phyloP scores from a whole-genome alignment of 1,140 invertebrate genomes.

The Halictus rubicundus region DNA sequence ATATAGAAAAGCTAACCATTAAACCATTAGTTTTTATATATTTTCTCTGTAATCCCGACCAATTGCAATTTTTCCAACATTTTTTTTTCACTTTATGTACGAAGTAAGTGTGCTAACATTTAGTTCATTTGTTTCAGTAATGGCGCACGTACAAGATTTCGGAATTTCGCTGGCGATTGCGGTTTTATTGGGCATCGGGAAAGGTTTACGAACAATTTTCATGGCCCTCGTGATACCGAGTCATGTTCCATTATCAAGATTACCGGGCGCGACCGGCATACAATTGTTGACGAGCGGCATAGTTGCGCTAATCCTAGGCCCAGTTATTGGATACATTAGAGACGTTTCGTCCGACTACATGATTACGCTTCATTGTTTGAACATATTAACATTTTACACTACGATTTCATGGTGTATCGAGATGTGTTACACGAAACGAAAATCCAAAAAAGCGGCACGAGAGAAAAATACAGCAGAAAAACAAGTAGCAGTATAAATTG shows the following conservation, averaged over 20 bases:
- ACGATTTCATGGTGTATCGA: constrained; percentile 82
- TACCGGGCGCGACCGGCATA: constrained; percentile 84
- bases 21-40: too few species aligned
- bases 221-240: constrained; percentile 85
- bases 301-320: constrained; percentile 81
- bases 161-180: constrained; percentile 79
- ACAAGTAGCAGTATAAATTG: not conserved
- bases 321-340: constrained; percentile 82
- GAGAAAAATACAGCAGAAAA: not conserved
- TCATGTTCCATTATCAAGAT: constrained; percentile 83
- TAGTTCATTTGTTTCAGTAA: constrained; percentile 68
- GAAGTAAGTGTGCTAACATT: too few species aligned
- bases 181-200: constrained; percentile 83
- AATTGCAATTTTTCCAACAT: too few species aligned
- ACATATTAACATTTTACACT: constrained; percentile 83
- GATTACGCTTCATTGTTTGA: constrained; percentile 83
- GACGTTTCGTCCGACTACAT: constrained; percentile 81
- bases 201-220: constrained; percentile 85
- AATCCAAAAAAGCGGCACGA: not conserved
- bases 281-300: constrained; percentile 83
- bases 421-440: not conserved
- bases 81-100: too few species aligned
- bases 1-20: too few species aligned
- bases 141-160: constrained; percentile 79
- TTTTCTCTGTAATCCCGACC: too few species aligned